A percentile compares a stretch with the other conserved stretches of the same genome.
Conservation (phyloP, 1,140 invertebrate species). For the Pogonus chalceus region DNA sequence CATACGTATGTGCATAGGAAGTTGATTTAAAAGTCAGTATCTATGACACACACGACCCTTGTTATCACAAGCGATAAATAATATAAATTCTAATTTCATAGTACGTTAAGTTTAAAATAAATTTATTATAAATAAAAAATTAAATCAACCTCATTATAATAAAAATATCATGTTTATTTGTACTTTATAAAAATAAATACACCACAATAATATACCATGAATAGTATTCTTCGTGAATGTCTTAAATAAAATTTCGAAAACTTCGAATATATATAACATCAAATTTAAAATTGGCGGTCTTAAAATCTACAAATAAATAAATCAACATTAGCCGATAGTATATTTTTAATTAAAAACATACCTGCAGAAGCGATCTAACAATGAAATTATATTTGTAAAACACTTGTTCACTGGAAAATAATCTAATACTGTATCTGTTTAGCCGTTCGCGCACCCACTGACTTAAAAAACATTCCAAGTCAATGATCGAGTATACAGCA, state of each 20-base stretch:
- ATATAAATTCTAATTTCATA: no score
- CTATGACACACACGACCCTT: no score
- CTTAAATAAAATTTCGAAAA: no score
- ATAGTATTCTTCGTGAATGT: no score
- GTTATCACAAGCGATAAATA: no score
- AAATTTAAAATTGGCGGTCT: not conserved
- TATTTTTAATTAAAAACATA: not conserved
- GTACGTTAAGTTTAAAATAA: not conserved
- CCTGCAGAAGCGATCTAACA: no score
- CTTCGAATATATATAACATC: not conserved
- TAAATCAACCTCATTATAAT: not conserved
- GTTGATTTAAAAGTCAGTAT: no score
- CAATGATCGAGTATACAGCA: not conserved
- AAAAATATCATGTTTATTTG: not conserved
- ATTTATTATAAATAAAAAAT: not conserved
- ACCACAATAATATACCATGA: not conserved
- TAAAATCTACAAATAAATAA: not conserved
- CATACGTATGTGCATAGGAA: no score
- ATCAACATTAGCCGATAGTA: not conserved
- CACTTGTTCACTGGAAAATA: not conserved
- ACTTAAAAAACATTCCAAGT: constrained; percentile 1
- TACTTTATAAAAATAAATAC: not conserved
- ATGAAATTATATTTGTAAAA: no score
- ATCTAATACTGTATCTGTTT: not conserved
- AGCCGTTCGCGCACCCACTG: not conserved